Percentiles rank a stretch among this genome's conserved stretches.
Evolutionary conservation across 2,888 invertebrate genomes (phyloP).

Genomic region (Phyto melanocephala): DNA sequence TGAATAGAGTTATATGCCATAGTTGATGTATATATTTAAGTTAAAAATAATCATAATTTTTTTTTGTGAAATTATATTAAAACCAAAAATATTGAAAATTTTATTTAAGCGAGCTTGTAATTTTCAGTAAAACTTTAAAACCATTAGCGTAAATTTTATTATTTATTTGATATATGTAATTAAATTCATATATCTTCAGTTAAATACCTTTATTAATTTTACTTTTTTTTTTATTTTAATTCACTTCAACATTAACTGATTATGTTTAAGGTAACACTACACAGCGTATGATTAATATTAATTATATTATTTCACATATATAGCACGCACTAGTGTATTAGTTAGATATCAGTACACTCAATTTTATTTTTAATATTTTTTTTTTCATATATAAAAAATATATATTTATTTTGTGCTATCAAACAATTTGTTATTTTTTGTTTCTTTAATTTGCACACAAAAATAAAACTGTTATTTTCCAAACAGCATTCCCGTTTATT

Average conservation of each 20-base stretch:
- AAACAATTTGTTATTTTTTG: neutral
- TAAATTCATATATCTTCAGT: too few relatives aligned
- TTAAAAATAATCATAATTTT: too few relatives aligned
- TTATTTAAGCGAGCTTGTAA: too few relatives aligned
- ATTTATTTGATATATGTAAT: too few relatives aligned
- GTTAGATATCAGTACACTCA: neutral
- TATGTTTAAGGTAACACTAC: neutral
- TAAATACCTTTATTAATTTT: too few relatives aligned
- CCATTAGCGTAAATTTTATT: too few relatives aligned
- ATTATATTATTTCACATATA: neutral
- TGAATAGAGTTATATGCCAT: too few relatives aligned
- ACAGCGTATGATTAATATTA: slow-evolving; percentile 23
- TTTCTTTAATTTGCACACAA: neutral
- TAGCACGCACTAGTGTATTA: slow-evolving; percentile 5
- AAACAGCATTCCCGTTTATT: neutral
- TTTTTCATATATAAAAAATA: too few relatives aligned
- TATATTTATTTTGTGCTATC: neutral
- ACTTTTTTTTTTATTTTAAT: neutral
- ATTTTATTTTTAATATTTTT: neutral
- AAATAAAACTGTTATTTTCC: neutral
- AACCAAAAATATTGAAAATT: too few relatives aligned
- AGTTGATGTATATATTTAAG: too few relatives aligned
- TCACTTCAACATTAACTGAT: neutral
- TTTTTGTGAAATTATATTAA: too few relatives aligned
- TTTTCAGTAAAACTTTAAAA: too few relatives aligned